Evolutionary conservation across 92 coral and sea anemone species (phyloP), one percentile per base, ranked within the genome.

Genomic region (Palythoa grandis): DNA sequence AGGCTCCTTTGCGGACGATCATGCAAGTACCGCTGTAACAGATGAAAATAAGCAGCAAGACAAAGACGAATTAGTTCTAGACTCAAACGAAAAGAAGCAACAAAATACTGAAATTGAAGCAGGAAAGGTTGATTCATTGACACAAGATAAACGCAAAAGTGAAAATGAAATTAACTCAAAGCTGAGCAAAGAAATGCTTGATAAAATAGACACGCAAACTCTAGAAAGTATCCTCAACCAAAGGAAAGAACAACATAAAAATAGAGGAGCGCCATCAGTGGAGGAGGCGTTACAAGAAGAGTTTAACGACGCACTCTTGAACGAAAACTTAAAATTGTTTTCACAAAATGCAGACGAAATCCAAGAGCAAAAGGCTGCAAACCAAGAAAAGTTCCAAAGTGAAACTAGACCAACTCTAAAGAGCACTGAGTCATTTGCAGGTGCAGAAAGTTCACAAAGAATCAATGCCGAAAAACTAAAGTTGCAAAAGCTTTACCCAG

Each of bases 131-230:
- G 60, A 19, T 7, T 79, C 47, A 48, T 67, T 15, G 5, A 53
- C 3, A 43, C 37, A 43, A 12, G 52, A 66, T 5, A 70, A 66
- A 17, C 84, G 63, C 25, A 24, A 53, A 61, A 15, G 23, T 40
- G 39, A 61, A 10, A 17, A 69, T 40, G 47, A 23, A 13, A 66
- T 65, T 35, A 29, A 48, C 14, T 67, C 43, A 43, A 47, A 80
- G 23, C 23, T 65, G 75, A 80, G 53, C 17, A 80, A 66, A 80
- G 85, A 80, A 15, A 37, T 80, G 47, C 40, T 80, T 25, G 85
- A 80, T 43, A 80, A 80, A 48, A 66, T 80, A 66, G 85, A 80
- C 22, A 80, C 85, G 6, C 43, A 80, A 65, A 80, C 85, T 6
- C 85, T 80, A 9, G 61, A 80, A 47, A 65, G 63, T 14, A n/a